Base-by-base conservation (phyloP, 1,140 invertebrate genomes). In the Odontomachus brunneus region DNA sequence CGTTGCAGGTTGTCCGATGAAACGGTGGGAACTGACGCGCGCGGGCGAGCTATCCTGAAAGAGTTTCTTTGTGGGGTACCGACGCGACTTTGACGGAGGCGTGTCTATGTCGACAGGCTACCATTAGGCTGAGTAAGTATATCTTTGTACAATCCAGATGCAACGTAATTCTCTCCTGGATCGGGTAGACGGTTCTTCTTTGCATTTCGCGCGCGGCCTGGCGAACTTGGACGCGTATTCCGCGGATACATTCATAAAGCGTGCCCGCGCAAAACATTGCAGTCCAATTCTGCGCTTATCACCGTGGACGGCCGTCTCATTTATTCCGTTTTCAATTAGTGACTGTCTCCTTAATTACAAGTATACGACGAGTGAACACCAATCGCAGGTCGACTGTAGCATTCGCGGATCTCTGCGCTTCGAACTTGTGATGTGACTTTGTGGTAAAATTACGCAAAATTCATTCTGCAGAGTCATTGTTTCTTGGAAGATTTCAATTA, bases 121-220 rank as follows among this genome's bases (percentile, higher is more conserved):
- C 75, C 69, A 89, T 89, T 87, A 88, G 57, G 71, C 73, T 83
- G 84, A 88, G 86, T 83, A 87, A 88, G 82, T 85, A 85, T 87
- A 87, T 87, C 84, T 88, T 88, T 82, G 74, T 76, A 84, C 67
- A 81, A 86, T 82, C 63, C 69, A 67, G 57, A 86, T 82, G 85
- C 82, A 87, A 73, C 38, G 63, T 81, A 60, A 83, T 67, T 38
- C 62, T 24, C 71, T 76, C 26, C n/a, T 17, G 65, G 49, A 83
- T 83, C 66, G 22, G 51, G 57, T 67, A 55, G 12, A 48, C 19
- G 33, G 9, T 76, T 81, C 72, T 83, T 72, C 24, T n/a, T n/a
- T n/a, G 38, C 48, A 22, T 55, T 66, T 26, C 26, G n/a, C 44
- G n/a, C 44, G 15, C 22, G 17, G n/a, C 17, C 12, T 29, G 24